phyloP scores from a whole-genome alignment of 37 sponge, comb jelly and placozoan species.

The Halichondria panicea region DNA sequence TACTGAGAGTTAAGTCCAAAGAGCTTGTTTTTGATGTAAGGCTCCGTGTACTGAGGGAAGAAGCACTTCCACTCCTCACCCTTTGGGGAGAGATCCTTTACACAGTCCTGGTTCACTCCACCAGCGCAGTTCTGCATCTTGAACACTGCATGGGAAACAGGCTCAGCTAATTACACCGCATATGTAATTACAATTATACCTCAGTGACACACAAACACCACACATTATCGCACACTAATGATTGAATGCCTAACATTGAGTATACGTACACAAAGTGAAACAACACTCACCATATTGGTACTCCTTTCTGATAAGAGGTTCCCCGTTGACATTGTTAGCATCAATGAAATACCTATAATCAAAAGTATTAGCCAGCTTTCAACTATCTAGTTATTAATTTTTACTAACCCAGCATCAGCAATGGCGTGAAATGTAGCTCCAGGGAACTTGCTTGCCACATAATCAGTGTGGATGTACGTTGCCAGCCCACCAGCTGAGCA shows the following conservation, averaged over 20 bases:
- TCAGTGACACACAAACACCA: background rate
- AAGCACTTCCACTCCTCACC: conserved; percentile 68
- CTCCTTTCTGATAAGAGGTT: background rate
- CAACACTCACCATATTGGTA: conserved; percentile 8
- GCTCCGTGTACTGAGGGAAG: conserved; percentile 70
- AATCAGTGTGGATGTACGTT: conserved; percentile 76
- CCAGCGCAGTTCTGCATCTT: conserved; percentile 73
- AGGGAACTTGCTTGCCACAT: conserved; percentile 35
- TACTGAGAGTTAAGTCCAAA: conserved; percentile 64
- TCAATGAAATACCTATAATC: conserved; percentile 32
- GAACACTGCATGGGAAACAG: conserved; percentile 30
- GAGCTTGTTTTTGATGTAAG: conserved; percentile 56
- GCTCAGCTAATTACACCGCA: too few species aligned
- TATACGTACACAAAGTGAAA: background rate
- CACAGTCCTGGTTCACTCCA: conserved; percentile 72
- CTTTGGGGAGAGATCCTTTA: conserved; percentile 3
- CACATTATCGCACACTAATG: background rate
- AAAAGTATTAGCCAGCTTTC: too few species aligned
- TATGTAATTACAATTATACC: background rate
- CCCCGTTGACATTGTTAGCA: conserved; percentile 19
- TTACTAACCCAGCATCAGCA: conserved; percentile 82
- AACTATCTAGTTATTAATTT: too few species aligned
- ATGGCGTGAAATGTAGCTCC: conserved; percentile 33
- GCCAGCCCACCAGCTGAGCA: conserved; percentile 82
- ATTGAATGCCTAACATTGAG: background rate